A percentile compares a stretch with the other conserved stretches of the same genome.
Evolutionary conservation across 2,113 vertebrate genomes (phyloP).

Genomic region (Lophius piscatorius): DNA sequence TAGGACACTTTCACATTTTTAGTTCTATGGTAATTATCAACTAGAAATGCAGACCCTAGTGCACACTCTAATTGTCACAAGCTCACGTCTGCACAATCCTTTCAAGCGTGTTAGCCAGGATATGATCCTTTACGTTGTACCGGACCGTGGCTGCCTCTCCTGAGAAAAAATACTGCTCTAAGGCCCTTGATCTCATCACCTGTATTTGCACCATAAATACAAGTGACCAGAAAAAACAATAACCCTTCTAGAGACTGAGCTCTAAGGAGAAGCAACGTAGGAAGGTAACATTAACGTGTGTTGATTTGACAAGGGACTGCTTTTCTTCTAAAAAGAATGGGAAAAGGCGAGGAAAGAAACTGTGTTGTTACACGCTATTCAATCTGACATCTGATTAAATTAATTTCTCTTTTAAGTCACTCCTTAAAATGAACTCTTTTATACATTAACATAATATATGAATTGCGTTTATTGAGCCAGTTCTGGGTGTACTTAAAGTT

Average conservation of each 20-base stretch:
- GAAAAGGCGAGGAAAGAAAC: no score
- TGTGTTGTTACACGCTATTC: no score
- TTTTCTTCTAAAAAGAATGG: no score
- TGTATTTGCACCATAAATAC: slow-evolving; percentile 26
- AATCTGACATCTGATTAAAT: no score
- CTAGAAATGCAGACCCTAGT: slow-evolving; percentile 1
- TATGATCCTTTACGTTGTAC: slow-evolving; percentile 22
- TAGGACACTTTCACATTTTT: slow-evolving; percentile 15
- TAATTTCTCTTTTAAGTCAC: no score
- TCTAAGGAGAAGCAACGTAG: neutral
- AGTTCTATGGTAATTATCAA: neutral
- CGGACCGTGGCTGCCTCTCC: slow-evolving; percentile 2
- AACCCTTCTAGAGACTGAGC: neutral
- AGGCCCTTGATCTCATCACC: slow-evolving; percentile 67
- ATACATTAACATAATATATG: no score
- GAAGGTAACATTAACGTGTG: neutral
- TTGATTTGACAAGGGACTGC: neutral
- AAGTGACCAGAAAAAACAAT: slow-evolving; percentile 17
- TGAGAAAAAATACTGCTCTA: slow-evolving; percentile 22
- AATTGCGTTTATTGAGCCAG: no score
- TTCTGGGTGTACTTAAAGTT: no score
- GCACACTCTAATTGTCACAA: neutral
- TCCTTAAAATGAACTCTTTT: no score
- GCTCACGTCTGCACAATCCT: slow-evolving; percentile 49
- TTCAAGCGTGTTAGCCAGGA: slow-evolving; percentile 6